phyloP scores from a whole-genome alignment of 2,113 vertebrate species.

The Sceloporus undulatus region DNA sequence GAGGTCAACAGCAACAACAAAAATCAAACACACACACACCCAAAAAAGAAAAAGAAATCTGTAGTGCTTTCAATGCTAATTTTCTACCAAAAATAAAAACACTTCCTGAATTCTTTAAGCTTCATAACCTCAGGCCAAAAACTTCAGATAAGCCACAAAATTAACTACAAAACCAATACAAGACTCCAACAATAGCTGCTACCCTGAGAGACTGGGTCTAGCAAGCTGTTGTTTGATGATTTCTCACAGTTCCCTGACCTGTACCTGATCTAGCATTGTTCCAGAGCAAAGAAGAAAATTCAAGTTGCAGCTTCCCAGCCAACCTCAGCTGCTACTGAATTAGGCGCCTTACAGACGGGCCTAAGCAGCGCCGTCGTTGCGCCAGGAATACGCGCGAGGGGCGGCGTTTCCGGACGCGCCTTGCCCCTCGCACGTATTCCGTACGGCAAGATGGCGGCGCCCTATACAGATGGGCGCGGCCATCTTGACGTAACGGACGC shows the following conservation, averaged over 20 bases:
- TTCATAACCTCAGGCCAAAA: background rate
- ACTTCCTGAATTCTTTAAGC: background rate
- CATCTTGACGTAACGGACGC: too few relatives aligned
- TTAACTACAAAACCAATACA: background rate
- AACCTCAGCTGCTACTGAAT: background rate
- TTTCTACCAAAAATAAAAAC: background rate
- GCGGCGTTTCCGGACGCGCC: too few relatives aligned
- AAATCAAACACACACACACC: conserved; percentile 25
- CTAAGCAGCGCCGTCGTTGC: too few relatives aligned
- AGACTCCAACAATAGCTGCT: too few relatives aligned
- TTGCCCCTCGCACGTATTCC: too few relatives aligned
- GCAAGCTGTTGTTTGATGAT: background rate
- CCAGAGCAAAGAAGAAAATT: background rate
- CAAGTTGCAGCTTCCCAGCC: background rate
- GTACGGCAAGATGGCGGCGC: too few relatives aligned
- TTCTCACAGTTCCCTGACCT: background rate
- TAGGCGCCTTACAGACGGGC: too few relatives aligned
- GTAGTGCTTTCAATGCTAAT: background rate
- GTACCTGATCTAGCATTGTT: background rate
- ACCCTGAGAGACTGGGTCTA: background rate
- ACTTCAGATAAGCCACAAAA: background rate
- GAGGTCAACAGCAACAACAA: background rate
- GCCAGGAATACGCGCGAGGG: too few relatives aligned
- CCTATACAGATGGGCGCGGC: too few relatives aligned
- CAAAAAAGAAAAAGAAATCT: conserved; percentile 11